Evolutionary conservation across 2,113 vertebrate species (phyloP), one percentile per base, ranked within the genome.

Genomic region (Charina bottae): DNA sequence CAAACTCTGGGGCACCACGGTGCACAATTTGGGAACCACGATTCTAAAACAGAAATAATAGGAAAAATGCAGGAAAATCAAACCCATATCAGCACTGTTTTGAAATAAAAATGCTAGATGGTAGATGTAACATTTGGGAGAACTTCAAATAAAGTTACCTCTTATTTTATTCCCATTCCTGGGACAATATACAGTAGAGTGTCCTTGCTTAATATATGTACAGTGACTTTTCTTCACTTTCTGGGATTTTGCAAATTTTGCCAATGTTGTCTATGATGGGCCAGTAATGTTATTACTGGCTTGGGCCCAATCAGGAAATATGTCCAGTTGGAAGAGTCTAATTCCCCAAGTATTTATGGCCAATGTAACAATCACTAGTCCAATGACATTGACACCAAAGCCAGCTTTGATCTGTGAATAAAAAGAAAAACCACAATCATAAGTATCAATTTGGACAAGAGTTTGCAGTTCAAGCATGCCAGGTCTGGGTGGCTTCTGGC

Each of bases 301-400:
- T 28, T 91, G 86, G 1, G 98, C 98, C 99, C 99, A 99, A 90
- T 96, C 96, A 28, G 99, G 99, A 91, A 99, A 99, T 78, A 97
- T 97, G 3, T 98, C 97, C 96, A 99, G 96, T 91, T 98, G 97
- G 96, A 99, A 99, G 68, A 99, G 99, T 23, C 98, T 98, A 55
- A 98, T 97, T 26, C 99, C 99, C 99, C 99, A 99, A 0, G 99
- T 99, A 92, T 98, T 98, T 96, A 99, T 99, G 92, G 99, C 99
- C 95, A 99, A 96, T 98, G 98, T 99, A 88, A 99, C 99, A 87
- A 99, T 98, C n/a, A 97, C 97, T 91, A 99, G 96, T 0, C 99
- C 99, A 46, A 99, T 99, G 91, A 99, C 96, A 93, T 99, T 99
- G 95, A 99, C 98, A 83, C 99, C 99, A 1, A 99, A 98, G 64